These are phyloP conservation scores for Ardeotis arabs DNA, from an alignment of 2,113 vertebrate species.

Conservation along the genomic window DNA sequence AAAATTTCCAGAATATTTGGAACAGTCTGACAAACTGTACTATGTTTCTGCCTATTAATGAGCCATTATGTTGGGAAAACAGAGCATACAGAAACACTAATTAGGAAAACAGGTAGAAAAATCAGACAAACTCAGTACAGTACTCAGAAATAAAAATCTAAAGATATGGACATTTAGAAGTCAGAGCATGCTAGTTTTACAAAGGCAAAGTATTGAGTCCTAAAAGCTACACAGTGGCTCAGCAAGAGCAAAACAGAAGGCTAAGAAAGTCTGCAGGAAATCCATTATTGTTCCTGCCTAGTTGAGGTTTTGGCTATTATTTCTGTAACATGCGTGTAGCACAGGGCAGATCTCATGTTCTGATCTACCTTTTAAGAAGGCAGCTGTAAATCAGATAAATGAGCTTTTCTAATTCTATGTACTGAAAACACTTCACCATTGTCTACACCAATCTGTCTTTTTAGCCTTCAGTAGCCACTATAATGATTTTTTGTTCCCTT, in stretches of 20 bases:
- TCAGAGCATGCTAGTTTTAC: neutral
- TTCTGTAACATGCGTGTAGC: neutral
- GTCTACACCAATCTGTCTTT: neutral
- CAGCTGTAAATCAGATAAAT: constrained; percentile 27
- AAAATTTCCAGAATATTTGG: constrained; percentile 29
- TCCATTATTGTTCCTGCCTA: neutral
- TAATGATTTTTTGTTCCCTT: constrained; percentile 43
- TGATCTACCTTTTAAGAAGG: constrained; percentile 8
- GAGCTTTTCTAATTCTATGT: neutral
- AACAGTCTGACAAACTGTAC: neutral
- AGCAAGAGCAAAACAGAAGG: neutral
- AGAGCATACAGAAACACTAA: neutral
- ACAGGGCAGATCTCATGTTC: neutral
- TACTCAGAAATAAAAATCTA: neutral
- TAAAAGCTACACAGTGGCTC: neutral
- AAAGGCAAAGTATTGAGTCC: neutral
- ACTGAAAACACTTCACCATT: neutral
- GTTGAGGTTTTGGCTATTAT: neutral
- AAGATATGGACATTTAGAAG: neutral
- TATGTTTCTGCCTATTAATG: neutral
- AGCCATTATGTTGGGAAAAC: constrained; percentile 12
- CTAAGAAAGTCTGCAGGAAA: neutral
- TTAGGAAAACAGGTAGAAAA: constrained; percentile 1
- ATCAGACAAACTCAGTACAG: neutral
- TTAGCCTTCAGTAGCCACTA: neutral